These are phyloP conservation scores for Procambarus virginalis DNA, from an alignment of 1,140 invertebrate species.

Conservation along the genomic window DNA sequence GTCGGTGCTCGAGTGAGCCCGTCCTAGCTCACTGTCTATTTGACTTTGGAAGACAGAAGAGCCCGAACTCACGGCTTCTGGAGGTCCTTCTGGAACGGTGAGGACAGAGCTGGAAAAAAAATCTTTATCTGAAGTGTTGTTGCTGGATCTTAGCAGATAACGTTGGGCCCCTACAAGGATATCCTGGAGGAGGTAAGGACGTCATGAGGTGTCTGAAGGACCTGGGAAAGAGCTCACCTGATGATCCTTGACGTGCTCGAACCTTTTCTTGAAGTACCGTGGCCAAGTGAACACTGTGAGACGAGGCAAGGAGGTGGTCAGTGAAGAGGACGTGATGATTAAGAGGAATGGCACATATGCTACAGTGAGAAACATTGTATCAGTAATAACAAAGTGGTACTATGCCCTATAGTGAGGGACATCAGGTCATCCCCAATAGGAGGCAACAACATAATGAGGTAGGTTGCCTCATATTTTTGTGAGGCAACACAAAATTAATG, in stretches of 20 bases:
- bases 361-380: too few relatives aligned
- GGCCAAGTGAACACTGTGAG: background rate
- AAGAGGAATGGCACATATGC: too few relatives aligned
- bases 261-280: background rate
- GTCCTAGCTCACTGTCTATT: background rate
- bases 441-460: too few relatives aligned
- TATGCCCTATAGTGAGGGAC: too few relatives aligned
- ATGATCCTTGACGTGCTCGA: background rate
- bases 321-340: too few relatives aligned
- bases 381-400: too few relatives aligned
- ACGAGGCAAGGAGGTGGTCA: too few relatives aligned
- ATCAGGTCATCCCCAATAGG: too few relatives aligned
- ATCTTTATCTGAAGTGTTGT: background rate
- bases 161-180: background rate
- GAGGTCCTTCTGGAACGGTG: background rate
- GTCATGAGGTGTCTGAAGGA: background rate
- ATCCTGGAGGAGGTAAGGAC: background rate
- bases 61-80: background rate
- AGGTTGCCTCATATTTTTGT: too few relatives aligned
- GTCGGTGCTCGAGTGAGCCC: too few relatives aligned
- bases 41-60: background rate
- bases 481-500: too few relatives aligned
- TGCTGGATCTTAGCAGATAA: background rate
- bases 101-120: background rate
- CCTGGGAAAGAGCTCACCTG: background rate